phyloP scores from a whole-genome alignment of 2,113 vertebrate genomes.

The Lipotes vexillifer region DNA sequence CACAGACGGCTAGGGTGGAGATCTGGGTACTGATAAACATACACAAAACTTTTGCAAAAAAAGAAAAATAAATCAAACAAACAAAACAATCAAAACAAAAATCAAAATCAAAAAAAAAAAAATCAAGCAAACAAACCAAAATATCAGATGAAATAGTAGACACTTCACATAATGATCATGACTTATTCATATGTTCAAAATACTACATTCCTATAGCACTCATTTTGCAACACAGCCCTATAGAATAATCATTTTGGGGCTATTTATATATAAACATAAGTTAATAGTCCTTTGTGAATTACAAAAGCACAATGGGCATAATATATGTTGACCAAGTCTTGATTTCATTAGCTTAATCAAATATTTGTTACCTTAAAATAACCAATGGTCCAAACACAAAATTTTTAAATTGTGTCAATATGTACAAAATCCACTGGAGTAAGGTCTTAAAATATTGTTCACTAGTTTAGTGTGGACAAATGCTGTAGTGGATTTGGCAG shows the following conservation, averaged over 20 bases:
- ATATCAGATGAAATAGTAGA: not conserved
- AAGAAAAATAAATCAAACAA: not conserved
- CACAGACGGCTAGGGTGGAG: not conserved
- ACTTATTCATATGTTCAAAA: not conserved
- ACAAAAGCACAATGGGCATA: not conserved
- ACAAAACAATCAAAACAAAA: not conserved
- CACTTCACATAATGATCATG: not conserved
- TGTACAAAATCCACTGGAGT: not conserved
- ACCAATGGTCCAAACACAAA: not conserved
- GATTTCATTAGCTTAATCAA: not conserved
- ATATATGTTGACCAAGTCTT: not conserved
- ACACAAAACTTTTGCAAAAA: not conserved
- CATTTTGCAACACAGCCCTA: not conserved
- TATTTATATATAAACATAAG: not conserved
- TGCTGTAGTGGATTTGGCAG: not conserved
- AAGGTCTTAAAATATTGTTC: not conserved
- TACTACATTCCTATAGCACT: not conserved
- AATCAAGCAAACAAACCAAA: not conserved
- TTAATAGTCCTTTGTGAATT: not conserved
- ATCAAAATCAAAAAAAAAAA: not conserved
- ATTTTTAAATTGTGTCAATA: not conserved
- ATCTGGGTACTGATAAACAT: not conserved
- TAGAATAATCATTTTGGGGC: not conserved
- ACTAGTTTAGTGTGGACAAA: not conserved
- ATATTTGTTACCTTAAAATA: not conserved